Evolutionary conservation across 1,140 invertebrate species (phyloP), one percentile per base, ranked within the genome.

Genomic region (Hyposmocoma kahamanoa): DNA sequence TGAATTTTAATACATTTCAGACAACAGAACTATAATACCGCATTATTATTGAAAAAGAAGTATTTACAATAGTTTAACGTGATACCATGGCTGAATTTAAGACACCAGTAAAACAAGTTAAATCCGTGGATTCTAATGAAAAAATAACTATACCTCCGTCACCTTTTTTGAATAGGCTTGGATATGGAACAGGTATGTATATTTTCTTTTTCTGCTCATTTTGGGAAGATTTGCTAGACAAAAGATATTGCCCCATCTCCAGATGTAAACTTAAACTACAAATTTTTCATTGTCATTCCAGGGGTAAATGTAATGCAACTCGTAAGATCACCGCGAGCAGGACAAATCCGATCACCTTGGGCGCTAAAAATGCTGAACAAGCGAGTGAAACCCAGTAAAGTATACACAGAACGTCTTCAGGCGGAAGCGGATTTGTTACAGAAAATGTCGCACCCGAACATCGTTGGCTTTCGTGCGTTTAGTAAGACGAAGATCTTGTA

Each of bases 381-480:
- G 45, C 56, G 74, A 11, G 77, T 85, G 2, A 83, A 80, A 55
- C 72, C 71, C 0, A 69, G 72, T 38, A 72, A 65, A 59, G 87
- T 63, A 10, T 89, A 67, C 65, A 78, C 52, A 67, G 87, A 89
- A 22, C 84, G 93, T 2, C 86, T 96, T 18, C 80, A 88, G 51
- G 76, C 88, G 0, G 95, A 96, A 84, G 94, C 93, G 0, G 87
- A 91, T 15, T 76, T 94, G 44, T 73, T 93, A 15, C 89, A 90
- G 48, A 87, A 89, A 46, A 86, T 96, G 28, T 90, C 90, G 19
- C 95, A 96, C 86, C 93, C 93, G 1, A 95, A 96, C 64, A 94
- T 96, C 39, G 91, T 96, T 2, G 94, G 94, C 0, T 96, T 93
- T 66, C 87, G 94, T 26, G 93, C 90, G 1, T 90, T 94, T 43